Evolutionary conservation across 2,888 invertebrate species (phyloP).

Genomic region (Germaria angustata): DNA sequence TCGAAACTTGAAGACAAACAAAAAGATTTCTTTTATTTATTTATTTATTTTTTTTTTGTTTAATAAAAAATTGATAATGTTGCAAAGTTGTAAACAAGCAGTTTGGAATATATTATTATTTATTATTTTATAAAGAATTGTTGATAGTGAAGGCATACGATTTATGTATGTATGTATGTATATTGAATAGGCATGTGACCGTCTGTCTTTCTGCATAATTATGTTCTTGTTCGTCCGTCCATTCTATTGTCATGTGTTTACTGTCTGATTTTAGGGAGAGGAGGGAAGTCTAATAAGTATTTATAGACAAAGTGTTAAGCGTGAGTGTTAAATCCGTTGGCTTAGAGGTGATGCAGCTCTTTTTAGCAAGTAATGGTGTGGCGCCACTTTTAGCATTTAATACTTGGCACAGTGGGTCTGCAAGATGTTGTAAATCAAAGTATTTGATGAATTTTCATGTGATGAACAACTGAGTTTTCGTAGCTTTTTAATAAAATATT

Average conservation of each 20-base stretch:
- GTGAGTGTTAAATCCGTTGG: conserved; percentile 58
- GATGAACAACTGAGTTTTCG: too few relatives aligned
- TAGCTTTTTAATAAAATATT: too few relatives aligned
- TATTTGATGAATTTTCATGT: too few relatives aligned
- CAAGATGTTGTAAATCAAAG: too few relatives aligned
- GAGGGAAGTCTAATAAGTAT: conserved; percentile 45
- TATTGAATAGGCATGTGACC: not conserved
- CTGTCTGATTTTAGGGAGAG: conserved; percentile 29
- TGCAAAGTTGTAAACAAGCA: conserved; percentile 21
- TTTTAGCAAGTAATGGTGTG: conserved; percentile 35
- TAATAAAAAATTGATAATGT: not conserved
- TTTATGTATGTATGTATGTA: conserved; percentile 7
- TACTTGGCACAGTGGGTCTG: conserved; percentile 20
- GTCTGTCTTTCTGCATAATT: not conserved
- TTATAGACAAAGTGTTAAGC: conserved; percentile 52
- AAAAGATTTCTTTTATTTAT: not conserved
- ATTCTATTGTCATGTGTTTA: conserved; percentile 14
- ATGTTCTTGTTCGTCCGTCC: conserved; percentile 13
- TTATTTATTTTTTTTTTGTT: too few relatives aligned
- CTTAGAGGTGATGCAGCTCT: conserved; percentile 1
- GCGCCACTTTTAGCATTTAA: conserved; percentile 48
- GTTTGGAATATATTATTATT: not conserved
- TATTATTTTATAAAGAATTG: not conserved
- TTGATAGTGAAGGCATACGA: not conserved
- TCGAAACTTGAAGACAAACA: not conserved